Evolutionary conservation across 1,140 invertebrate species (phyloP).

Genomic region (Chionoecetes opilio): DNA sequence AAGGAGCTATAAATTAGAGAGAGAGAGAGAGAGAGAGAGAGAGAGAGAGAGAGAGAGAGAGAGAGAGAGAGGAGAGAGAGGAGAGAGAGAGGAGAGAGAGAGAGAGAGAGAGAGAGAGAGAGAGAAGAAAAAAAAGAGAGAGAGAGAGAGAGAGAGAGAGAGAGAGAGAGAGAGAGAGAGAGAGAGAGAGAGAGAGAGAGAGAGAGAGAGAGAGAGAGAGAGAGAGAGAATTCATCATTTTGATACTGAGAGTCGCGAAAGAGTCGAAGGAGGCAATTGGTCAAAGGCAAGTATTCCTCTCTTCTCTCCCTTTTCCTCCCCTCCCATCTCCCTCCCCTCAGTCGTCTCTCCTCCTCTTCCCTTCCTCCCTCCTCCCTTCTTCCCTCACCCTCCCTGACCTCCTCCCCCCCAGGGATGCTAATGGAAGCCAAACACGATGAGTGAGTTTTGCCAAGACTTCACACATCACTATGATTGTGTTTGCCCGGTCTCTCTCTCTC

Average conservation of each 20-base stretch:
- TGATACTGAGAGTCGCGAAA: constrained; percentile 1
- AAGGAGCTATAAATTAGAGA: neutral
- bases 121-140: neutral
- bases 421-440: constrained; percentile 28
- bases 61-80: neutral
- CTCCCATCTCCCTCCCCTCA: neutral
- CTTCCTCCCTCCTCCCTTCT: neutral
- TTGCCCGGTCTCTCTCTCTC: constrained; percentile 11
- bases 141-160: neutral
- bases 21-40: constrained; percentile 27
- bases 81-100: neutral
- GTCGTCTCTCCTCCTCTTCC: neutral
- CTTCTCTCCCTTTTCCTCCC: neutral
- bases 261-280: constrained; percentile 25
- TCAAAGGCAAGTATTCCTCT: constrained; percentile 6
- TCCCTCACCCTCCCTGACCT: neutral
- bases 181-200: constrained; percentile 24
- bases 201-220: constrained; percentile 27
- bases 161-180: neutral
- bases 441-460: constrained; percentile 28
- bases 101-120: constrained; percentile 3
- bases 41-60: constrained; percentile 11
- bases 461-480: constrained; percentile 29
- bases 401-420: neutral
- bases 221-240: neutral